Evolutionary conservation across 2,113 vertebrate species (phyloP).

Genomic region (Antechinus flavipes): DNA sequence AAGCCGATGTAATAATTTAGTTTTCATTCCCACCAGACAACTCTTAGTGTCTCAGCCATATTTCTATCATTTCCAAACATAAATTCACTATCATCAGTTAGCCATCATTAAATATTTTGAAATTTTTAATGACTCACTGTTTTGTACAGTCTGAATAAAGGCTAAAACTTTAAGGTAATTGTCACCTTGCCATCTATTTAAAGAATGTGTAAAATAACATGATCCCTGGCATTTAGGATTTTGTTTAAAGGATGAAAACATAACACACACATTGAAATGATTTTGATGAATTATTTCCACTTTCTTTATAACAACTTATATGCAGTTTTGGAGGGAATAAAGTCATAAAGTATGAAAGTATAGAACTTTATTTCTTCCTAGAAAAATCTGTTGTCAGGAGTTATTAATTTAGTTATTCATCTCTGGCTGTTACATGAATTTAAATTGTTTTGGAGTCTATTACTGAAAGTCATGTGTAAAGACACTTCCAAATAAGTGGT

Average conservation of each 20-base stretch:
- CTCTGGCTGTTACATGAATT: neutral
- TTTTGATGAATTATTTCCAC: neutral
- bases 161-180: slow-evolving; percentile 50
- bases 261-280: neutral
- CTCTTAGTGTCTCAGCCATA: slow-evolving; percentile 16
- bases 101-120: slow-evolving; percentile 50
- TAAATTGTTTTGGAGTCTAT: neutral
- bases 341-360: neutral
- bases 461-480: neutral
- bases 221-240: neutral
- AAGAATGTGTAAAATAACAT: slow-evolving; percentile 19
- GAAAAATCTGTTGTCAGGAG: neutral
- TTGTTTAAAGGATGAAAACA: neutral
- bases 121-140: slow-evolving; percentile 6
- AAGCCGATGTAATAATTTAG: slow-evolving; percentile 18
- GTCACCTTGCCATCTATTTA: slow-evolving; percentile 34
- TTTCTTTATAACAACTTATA: neutral
- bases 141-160: slow-evolving; percentile 46
- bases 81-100: slow-evolving; percentile 24
- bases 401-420: neutral
- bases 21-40: slow-evolving; percentile 46
- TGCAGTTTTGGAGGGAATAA: neutral
- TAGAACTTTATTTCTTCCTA: neutral
- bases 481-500: neutral
- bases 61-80: slow-evolving; percentile 43